These are phyloP conservation scores for Lates japonicus DNA, from an alignment of 2,797 vertebrate species.

Conservation along the genomic window DNA sequence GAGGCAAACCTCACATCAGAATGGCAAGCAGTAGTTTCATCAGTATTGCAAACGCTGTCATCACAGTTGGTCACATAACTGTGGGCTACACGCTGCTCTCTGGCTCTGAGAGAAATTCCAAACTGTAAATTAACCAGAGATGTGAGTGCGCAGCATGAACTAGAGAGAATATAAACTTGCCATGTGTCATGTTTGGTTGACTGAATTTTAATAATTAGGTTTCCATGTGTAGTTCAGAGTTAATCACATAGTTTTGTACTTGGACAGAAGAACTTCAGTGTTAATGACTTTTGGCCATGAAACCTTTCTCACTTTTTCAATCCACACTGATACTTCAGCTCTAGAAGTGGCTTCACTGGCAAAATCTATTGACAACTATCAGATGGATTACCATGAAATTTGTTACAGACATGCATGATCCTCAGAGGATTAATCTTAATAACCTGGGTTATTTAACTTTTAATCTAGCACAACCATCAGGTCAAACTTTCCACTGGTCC, in stretches of 20 bases:
- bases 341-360: not conserved
- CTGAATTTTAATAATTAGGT: conserved; percentile 30
- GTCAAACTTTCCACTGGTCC: not conserved
- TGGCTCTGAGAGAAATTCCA: conserved; percentile 49
- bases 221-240: conserved; percentile 37
- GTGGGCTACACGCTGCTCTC: conserved; percentile 37
- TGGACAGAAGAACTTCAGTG: not conserved
- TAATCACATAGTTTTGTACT: conserved; percentile 14
- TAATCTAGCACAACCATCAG: not conserved
- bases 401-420: not conserved
- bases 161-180: conserved; percentile 17
- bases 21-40: conserved; percentile 53
- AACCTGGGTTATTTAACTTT: not conserved
- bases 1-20: conserved; percentile 52
- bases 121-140: conserved; percentile 54
- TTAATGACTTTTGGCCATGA: conserved; percentile 22
- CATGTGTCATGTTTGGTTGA: conserved; percentile 34
- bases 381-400: not conserved
- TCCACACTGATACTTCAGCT: not conserved
- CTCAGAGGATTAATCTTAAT: not conserved
- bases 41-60: conserved; percentile 60
- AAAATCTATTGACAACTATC: conserved; percentile 2
- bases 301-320: not conserved
- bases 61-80: conserved; percentile 50
- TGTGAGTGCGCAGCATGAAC: conserved; percentile 15